Evolutionary conservation across 2,797 vertebrate species (phyloP), one percentile per base, ranked within the genome.

Genomic region (Oreochromis grahami): DNA sequence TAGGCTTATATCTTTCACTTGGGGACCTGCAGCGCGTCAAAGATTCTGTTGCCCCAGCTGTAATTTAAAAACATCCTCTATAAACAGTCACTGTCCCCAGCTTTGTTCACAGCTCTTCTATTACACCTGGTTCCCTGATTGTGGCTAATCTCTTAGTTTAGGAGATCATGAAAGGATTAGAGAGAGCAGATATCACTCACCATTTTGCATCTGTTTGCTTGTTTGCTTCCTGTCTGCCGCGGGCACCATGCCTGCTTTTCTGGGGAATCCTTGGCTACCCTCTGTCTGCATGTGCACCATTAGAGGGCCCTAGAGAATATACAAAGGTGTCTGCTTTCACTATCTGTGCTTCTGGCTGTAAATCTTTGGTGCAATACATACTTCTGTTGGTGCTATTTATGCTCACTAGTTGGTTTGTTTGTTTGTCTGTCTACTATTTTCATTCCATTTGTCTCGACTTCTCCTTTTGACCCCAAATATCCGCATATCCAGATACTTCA

Each of bases 291-390:
- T 55, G 60, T 63, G 84, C 63, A 74, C 48, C 77, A 68, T 84
- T 83, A 81, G 56, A 55, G 34, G 8, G 15, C 84, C 77, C 78
- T 5, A 24, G 85, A 89, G 87, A 88, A 80, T 53, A 89, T 36
- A 92, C 90, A 92, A 90, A 90, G 88, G 90, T 92, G 83, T 95
- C 91, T 85, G 76, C 82, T 93, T 94, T 90, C 92, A 88, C 86
- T 81, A 55, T 84, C 78, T 55, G 56, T 85, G 82, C 76, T 79
- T 41, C 79, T 60, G 83, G 87, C 78, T 92, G 89, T 85, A 78
- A 93, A 93, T 84, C 92, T 83, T 21, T 12, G 74, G 24, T 43
- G 78, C 78, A 82, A 87, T 85, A 83, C 80, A 41, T 80, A 15
- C 81, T 81, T 83, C 86, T 87, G 84, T 24, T 6, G 5, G 8